Percentiles rank a stretch among this genome's conserved stretches.
Evolutionary conservation across 2,797 vertebrate genomes (phyloP).

Genomic region (Platalea minor): DNA sequence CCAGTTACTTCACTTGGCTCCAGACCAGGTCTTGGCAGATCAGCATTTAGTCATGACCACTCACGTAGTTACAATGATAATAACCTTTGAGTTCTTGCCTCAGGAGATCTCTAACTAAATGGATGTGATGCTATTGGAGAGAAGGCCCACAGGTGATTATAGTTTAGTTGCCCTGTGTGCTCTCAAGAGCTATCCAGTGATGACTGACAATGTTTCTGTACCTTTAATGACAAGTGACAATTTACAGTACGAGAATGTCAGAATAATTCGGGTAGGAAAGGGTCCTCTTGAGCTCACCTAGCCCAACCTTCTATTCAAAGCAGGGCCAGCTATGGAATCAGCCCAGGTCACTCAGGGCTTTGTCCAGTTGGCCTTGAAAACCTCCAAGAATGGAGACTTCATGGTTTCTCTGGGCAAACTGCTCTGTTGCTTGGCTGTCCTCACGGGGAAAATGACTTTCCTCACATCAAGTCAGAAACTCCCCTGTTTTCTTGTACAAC

Average conservation of each 20-base stretch:
- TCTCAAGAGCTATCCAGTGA: background rate
- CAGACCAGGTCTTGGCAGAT: background rate
- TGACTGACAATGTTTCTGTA: background rate
- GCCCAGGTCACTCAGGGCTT: background rate
- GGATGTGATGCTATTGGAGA: background rate
- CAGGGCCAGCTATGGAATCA: background rate
- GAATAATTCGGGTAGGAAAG: background rate
- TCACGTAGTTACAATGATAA: background rate
- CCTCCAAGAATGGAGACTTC: background rate
- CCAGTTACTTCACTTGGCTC: conserved; percentile 28
- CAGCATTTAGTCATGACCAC: background rate
- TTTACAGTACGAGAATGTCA: background rate
- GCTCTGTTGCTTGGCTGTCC: background rate
- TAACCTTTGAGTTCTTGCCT: background rate
- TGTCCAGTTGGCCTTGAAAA: background rate
- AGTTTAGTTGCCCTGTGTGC: background rate
- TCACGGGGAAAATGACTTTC: background rate
- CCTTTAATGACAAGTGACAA: background rate
- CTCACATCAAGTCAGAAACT: background rate
- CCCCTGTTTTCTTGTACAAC: rapidly evolving
- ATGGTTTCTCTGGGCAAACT: background rate
- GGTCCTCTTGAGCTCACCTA: background rate
- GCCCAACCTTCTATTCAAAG: background rate
- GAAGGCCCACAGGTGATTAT: background rate
- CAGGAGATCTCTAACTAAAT: background rate